Evolutionary conservation across 2,113 vertebrate genomes (phyloP).

Genomic region (Phainopepla nitens): DNA sequence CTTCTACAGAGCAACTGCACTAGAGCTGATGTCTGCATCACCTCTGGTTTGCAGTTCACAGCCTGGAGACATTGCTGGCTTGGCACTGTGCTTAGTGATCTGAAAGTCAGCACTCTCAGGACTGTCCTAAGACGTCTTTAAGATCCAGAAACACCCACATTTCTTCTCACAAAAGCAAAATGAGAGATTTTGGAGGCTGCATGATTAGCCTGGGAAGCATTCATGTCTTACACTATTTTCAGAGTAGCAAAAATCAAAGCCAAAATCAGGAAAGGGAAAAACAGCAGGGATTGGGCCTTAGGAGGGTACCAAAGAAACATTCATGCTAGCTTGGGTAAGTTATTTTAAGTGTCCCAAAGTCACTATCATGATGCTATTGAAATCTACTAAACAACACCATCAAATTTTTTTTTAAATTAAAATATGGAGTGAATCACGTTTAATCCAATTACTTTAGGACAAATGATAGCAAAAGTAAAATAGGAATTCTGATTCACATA

Average conservation of each 20-base stretch:
- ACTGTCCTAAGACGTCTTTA: background rate
- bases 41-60: background rate
- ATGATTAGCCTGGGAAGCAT: background rate
- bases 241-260: background rate
- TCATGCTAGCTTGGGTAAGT: background rate
- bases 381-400: background rate
- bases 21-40: background rate
- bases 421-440: background rate
- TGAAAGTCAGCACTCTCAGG: background rate
- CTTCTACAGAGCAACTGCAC: background rate
- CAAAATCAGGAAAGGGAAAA: background rate
- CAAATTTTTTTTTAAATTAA: background rate
- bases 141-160: background rate
- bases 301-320: background rate
- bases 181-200: background rate
- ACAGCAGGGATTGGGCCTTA: background rate
- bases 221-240: background rate
- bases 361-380: background rate
- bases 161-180: background rate
- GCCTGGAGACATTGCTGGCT: background rate
- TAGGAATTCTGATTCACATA: background rate
- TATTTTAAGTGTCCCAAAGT: background rate
- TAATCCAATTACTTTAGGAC: background rate
- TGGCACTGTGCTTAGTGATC: background rate
- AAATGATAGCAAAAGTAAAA: background rate